Percentiles rank a stretch among this genome's conserved stretches.
phyloP scores from a whole-genome alignment of 2,888 invertebrate genomes.

The Polyommatus icarus region DNA sequence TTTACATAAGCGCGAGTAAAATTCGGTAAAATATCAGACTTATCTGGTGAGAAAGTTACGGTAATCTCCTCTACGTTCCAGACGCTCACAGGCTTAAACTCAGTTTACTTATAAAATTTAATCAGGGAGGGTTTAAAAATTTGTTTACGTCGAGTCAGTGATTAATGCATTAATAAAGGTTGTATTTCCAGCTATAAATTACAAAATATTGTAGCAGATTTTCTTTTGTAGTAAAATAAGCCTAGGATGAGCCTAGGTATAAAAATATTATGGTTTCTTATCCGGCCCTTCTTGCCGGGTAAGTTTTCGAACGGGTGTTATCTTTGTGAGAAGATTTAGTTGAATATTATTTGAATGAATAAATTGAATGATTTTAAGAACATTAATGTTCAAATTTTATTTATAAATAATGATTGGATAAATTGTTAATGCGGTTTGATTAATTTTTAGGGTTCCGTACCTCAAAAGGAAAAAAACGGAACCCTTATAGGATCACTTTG shows the following conservation, averaged over 20 bases:
- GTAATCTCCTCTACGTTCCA: constrained; percentile 10
- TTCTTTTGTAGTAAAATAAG: not conserved
- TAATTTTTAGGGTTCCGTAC: no score
- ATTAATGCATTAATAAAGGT: constrained; percentile 18
- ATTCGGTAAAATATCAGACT: constrained; percentile 31
- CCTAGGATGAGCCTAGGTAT: not conserved
- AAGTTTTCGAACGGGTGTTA: no score
- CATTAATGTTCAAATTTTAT: no score
- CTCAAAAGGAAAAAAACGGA: no score
- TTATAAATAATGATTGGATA: no score
- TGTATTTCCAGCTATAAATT: constrained; percentile 3
- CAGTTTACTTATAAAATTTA: constrained; percentile 29
- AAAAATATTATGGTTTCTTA: not conserved
- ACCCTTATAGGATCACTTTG: no score
- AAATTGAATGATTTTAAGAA: no score
- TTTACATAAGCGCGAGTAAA: constrained; percentile 1
- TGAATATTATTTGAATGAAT: no score
- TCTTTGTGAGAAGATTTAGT: no score
- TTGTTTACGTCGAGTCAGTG: constrained; percentile 10
- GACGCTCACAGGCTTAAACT: constrained; percentile 11
- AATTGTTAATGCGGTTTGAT: no score
- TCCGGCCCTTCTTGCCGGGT: no score
- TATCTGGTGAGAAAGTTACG: constrained; percentile 19
- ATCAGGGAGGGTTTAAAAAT: constrained; percentile 22
- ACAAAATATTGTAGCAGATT: not conserved